Evolutionary conservation across 53 echinoderm and acorn worm species (phyloP), one percentile per base, ranked within the genome.

Genomic region (Arbacia lixula): DNA sequence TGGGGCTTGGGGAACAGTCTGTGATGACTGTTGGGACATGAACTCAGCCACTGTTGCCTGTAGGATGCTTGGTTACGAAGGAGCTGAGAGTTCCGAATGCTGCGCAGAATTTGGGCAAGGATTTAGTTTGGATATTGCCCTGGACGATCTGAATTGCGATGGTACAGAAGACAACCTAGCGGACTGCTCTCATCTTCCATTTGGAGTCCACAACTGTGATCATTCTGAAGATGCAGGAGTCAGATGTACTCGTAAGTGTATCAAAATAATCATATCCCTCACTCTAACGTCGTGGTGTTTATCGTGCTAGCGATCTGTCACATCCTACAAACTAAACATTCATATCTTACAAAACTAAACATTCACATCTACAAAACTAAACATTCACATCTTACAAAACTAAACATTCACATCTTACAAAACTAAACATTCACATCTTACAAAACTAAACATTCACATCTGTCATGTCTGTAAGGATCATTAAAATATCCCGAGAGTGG

Each of bases 21-120:
- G 69, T 69, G 69, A 69, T 69, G 8, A 69, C 43, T 14, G 17
- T 12, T 69, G 69, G 69, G 69, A 69, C 24, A 21, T 40, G 14
- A 9, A 43, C 26, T 40, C 40, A 27, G 69, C 40, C 11, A 41
- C 26, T 5, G 43, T 69, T 35, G 69, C 43, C 34, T 69, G 69
- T 69, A 41, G 36, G 43, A 40, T 41, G 41, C 29, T 69, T 4
- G 27, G 28, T 4, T 69, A 27, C 43, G 40, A 38, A 27, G 69
- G 69, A 40, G 69, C 69, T 14, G 14, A 41, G 16, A 17, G 12
- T 29, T 27, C 69, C 26, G 40, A 27, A n/a, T 40, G 69, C 6
- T 38, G 34, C 27, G 69, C 69, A 4, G 14, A 19, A 2, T 68
- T 40, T 69, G 69, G 69, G 12, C 25, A 42, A 69, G 69, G 69